These are phyloP conservation scores for Crotalus helleri DNA, from an alignment of 2,113 vertebrate species.

Conservation along the genomic window DNA sequence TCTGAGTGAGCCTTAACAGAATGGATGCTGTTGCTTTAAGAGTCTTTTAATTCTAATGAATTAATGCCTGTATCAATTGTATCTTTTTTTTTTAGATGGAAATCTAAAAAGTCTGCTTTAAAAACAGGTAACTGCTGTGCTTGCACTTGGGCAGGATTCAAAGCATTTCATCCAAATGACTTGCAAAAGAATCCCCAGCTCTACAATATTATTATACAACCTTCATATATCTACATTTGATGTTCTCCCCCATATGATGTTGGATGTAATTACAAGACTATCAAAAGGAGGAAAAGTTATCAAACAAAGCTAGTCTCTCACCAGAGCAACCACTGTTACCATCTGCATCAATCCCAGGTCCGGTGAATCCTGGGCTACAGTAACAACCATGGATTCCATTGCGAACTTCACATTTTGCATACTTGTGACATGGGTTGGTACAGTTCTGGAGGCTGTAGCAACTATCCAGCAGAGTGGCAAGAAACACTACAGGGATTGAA, in stretches of 20 bases:
- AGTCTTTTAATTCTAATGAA: not conserved
- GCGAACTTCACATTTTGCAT: slow-evolving; percentile 70
- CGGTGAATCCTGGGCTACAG: slow-evolving; percentile 71
- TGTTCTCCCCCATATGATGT: not conserved
- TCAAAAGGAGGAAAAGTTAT: not conserved
- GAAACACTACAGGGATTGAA: slow-evolving; percentile 55
- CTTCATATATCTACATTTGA: not conserved
- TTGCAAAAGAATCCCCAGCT: not conserved
- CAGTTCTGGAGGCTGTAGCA: slow-evolving; percentile 60
- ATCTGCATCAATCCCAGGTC: slow-evolving; percentile 70
- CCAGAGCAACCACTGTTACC: slow-evolving; percentile 68
- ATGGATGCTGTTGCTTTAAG: not conserved
- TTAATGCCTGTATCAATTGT: not conserved
- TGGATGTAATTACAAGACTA: not conserved
- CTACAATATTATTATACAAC: not conserved
- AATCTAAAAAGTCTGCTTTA: not conserved
- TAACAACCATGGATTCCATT: slow-evolving; percentile 69
- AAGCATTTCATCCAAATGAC: not conserved
- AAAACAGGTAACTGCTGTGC: not conserved
- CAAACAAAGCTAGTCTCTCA: slow-evolving; percentile 36
- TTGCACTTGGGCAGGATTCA: not conserved
- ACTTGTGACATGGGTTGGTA: slow-evolving; percentile 67
- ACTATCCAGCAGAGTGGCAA: slow-evolving; percentile 69
- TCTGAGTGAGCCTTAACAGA: not conserved
- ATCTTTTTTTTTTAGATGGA: not conserved